A percentile compares a stretch with the other conserved stretches of the same genome.
These are phyloP conservation scores for Polypedilum pembai DNA, from an alignment of 1,140 invertebrate species.

Conservation along the genomic window DNA sequence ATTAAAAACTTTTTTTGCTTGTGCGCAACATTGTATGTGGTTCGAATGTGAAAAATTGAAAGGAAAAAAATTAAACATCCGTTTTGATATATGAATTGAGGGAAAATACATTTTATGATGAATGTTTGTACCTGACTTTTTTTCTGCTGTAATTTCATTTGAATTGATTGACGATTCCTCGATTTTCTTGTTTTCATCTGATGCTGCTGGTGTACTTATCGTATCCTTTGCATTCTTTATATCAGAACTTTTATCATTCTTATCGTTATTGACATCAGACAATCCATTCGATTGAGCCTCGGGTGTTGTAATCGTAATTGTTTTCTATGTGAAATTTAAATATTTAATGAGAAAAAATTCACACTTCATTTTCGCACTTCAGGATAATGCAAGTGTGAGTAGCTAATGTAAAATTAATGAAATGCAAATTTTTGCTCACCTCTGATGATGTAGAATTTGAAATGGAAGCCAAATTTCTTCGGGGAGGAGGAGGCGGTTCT, in stretches of 20 bases:
- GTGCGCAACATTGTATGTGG: conserved; percentile 29
- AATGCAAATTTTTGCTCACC: neutral
- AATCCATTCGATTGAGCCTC: neutral
- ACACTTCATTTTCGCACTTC: neutral
- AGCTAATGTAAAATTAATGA: neutral
- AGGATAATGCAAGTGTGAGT: neutral
- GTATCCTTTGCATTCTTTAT: neutral
- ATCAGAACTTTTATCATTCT: neutral
- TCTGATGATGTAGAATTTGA: conserved; percentile 2
- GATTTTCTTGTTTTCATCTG: neutral
- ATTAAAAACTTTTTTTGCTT: conserved; percentile 9
- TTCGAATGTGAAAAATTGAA: conserved; percentile 32
- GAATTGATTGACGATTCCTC: neutral
- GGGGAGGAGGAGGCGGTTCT: neutral
- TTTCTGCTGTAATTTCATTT: neutral
- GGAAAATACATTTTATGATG: neutral
- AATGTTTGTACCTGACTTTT: neutral
- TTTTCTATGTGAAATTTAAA: neutral
- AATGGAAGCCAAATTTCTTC: neutral
- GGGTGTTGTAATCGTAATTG: neutral
- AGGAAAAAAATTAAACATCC: neutral
- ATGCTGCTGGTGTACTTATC: conserved; percentile 25
- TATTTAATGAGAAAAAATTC: neutral
- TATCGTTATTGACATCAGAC: neutral
- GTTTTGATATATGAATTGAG: neutral